A percentile compares a stretch with the other conserved stretches of the same genome.
Evolutionary conservation across 2,888 invertebrate genomes (phyloP).

Genomic region (Leucoma salicis): DNA sequence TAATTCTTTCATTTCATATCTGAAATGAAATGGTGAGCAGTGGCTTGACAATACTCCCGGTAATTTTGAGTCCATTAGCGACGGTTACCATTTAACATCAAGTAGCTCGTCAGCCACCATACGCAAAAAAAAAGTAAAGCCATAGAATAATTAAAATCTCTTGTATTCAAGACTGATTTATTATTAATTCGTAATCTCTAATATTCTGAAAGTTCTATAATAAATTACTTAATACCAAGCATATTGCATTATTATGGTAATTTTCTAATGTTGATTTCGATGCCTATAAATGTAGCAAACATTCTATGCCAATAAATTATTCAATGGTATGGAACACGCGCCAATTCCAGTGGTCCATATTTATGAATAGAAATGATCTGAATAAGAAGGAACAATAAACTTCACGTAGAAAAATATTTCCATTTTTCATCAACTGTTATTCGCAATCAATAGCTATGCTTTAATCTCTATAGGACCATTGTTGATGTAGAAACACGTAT

Average conservation of each 20-base stretch:
- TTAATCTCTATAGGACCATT: constrained; percentile 28
- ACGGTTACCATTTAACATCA: too few relatives aligned
- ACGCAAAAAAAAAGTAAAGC: too few relatives aligned
- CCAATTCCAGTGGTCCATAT: constrained; percentile 5
- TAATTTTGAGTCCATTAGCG: too few relatives aligned
- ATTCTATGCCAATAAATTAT: constrained; percentile 3
- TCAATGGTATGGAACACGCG: constrained; percentile 4
- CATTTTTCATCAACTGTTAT: constrained; percentile 16
- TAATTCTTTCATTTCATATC: too few relatives aligned
- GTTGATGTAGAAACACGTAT: constrained; percentile 15
- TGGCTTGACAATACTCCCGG: too few relatives aligned
- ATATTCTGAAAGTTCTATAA: too few relatives aligned
- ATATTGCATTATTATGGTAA: background rate
- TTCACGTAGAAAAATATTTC: constrained; percentile 22
- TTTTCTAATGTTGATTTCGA: background rate
- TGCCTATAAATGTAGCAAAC: background rate
- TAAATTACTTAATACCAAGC: background rate
- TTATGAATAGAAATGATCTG: constrained; percentile 10
- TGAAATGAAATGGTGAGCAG: too few relatives aligned
- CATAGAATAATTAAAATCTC: too few relatives aligned
- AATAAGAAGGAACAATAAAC: constrained; percentile 20
- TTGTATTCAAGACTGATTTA: too few relatives aligned
- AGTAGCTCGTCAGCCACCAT: too few relatives aligned
- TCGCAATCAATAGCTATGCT: constrained; percentile 27
- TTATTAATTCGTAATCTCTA: too few relatives aligned